phyloP scores from a whole-genome alignment of 1,140 invertebrate genomes.

The Nixonia krombeini region DNA sequence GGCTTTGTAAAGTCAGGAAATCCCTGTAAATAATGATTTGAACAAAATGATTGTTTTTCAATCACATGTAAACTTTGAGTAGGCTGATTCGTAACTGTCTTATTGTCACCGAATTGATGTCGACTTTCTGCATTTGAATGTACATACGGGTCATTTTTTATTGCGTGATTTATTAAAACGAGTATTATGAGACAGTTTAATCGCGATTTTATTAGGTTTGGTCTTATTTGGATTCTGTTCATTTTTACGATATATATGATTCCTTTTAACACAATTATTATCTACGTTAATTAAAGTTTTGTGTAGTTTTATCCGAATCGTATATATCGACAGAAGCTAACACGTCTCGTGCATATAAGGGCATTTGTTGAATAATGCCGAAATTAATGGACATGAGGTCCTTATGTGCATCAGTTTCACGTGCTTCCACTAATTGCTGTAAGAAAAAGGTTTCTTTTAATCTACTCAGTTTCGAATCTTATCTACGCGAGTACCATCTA shows the following conservation, averaged over 20 bases:
- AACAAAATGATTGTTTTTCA: no score
- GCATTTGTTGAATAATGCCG: conserved; percentile 24
- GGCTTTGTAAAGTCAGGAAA: no score
- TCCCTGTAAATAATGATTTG: no score
- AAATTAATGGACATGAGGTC: conserved; percentile 13
- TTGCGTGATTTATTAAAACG: no score
- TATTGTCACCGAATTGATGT: no score
- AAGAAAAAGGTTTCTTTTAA: conserved; percentile 24
- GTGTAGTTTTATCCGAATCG: conserved; percentile 16
- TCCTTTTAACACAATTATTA: no score
- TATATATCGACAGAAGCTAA: conserved; percentile 15
- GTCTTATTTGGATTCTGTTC: not conserved
- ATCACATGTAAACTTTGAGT: no score
- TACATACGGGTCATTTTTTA: no score
- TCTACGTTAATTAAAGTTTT: conserved; percentile 22
- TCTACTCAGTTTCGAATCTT: conserved; percentile 6
- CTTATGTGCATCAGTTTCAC: conserved; percentile 13
- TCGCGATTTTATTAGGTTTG: no score
- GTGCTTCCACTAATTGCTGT: conserved; percentile 19
- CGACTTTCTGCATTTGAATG: no score
- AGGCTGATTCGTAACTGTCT: no score
- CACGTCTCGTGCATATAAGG: conserved; percentile 21
- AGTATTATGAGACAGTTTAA: no score
- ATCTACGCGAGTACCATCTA: conserved; percentile 16
- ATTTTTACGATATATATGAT: not conserved